Evolutionary conservation across 1,140 invertebrate genomes (phyloP).

Genomic region (Leptoteleia sp.): DNA sequence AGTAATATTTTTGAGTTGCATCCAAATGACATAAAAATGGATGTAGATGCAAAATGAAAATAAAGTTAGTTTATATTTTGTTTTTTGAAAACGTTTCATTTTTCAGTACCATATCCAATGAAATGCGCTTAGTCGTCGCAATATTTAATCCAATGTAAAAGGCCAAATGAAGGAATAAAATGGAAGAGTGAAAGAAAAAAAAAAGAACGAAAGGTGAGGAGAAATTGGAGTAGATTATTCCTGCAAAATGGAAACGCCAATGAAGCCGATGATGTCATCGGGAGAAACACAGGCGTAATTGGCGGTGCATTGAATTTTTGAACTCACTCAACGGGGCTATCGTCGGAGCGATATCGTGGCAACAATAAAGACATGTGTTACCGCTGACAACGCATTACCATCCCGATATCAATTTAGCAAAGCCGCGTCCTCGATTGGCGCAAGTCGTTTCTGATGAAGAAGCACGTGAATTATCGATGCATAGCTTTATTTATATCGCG

Average conservation of each 20-base stretch:
- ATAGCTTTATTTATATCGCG: constrained; percentile 57
- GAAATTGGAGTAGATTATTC: too few species aligned
- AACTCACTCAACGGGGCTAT: constrained; percentile 4
- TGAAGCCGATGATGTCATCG: constrained; percentile 7
- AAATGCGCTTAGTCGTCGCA: too few species aligned
- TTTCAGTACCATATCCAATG: too few species aligned
- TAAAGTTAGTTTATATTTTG: too few species aligned
- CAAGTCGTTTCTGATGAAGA: constrained; percentile 48
- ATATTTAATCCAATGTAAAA: too few species aligned
- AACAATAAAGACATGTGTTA: constrained; percentile 24
- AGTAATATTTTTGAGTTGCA: too few species aligned
- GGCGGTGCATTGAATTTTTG: constrained; percentile 2
- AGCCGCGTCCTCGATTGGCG: constrained; percentile 39
- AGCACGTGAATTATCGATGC: constrained; percentile 57
- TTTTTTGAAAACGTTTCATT: too few species aligned
- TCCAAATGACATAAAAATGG: too few species aligned
- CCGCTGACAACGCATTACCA: not conserved
- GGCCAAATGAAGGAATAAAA: too few species aligned
- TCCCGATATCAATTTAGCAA: constrained; percentile 37
- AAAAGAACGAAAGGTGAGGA: too few species aligned
- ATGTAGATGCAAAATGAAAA: too few species aligned
- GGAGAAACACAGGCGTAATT: not conserved
- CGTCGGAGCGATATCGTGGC: not conserved
- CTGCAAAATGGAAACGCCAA: constrained; percentile 8
- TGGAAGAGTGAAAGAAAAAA: too few species aligned